Evolutionary conservation across 53 echinoderm and acorn worm genomes (phyloP).

Genomic region (Crossaster papposus): DNA sequence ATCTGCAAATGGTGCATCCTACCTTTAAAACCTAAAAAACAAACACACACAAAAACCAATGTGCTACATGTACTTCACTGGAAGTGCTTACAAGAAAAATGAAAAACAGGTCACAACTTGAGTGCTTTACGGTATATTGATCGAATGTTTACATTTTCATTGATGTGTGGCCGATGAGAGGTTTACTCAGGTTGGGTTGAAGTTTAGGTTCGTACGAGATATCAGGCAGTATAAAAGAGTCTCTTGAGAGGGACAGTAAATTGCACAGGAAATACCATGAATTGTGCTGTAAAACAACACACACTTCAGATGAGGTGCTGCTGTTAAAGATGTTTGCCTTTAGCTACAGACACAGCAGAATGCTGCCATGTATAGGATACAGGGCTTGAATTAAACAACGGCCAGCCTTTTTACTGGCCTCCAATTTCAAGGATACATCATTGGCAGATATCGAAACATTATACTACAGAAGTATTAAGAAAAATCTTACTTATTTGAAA

Average conservation of each 20-base stretch:
- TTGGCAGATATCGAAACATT: too few relatives aligned
- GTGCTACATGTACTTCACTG: background rate
- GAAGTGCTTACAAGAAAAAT: background rate
- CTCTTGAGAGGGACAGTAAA: background rate
- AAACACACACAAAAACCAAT: background rate
- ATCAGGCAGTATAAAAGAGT: background rate
- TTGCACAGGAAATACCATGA: background rate
- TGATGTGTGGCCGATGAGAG: background rate
- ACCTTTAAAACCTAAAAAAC: background rate
- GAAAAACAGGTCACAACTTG: constrained; percentile 7
- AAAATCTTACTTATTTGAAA: too few relatives aligned
- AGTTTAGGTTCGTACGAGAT: background rate
- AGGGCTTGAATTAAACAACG: too few relatives aligned
- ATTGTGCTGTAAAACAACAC: background rate
- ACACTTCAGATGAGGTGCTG: background rate
- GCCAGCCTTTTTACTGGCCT: too few relatives aligned
- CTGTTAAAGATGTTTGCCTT: background rate
- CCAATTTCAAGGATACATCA: too few relatives aligned
- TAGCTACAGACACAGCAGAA: background rate
- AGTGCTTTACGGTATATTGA: background rate
- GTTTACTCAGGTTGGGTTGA: constrained; percentile 4
- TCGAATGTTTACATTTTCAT: background rate
- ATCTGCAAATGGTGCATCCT: too few relatives aligned
- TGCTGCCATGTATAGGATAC: too few relatives aligned
- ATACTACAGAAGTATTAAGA: too few relatives aligned